Evolutionary conservation across 1,140 invertebrate genomes (phyloP).

Genomic region (Drosophila sturtevanti): DNA sequence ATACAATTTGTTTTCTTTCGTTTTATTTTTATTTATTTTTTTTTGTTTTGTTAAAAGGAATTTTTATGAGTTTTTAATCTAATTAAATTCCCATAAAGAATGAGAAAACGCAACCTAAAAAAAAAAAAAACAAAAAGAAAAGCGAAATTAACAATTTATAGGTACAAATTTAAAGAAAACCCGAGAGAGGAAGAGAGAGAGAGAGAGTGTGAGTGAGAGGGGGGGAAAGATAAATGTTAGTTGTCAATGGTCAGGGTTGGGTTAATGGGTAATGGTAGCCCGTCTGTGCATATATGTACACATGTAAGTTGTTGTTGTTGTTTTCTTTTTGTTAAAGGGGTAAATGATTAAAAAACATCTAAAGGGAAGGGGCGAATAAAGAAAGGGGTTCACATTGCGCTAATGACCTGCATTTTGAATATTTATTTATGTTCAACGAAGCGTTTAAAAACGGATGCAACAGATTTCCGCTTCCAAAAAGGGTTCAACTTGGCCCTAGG

Average conservation of each 20-base stretch:
- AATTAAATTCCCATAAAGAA: constrained; percentile 67
- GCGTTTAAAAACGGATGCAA: constrained; percentile 10
- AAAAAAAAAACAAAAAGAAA: constrained; percentile 35
- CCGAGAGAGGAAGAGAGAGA: constrained; percentile 4
- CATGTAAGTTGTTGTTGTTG: not conserved
- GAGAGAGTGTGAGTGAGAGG: not conserved
- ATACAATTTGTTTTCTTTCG: constrained; percentile 24
- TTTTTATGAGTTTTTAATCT: constrained; percentile 74
- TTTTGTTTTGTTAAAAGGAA: constrained; percentile 1
- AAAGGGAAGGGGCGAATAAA: not conserved
- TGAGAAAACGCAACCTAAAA: constrained; percentile 14
- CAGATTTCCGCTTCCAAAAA: not conserved
- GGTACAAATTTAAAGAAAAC: constrained; percentile 43
- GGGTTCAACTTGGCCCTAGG: not conserved
- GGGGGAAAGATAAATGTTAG: not conserved
- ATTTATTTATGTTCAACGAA: constrained; percentile 28
- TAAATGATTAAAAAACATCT: not conserved
- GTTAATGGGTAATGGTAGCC: not conserved
- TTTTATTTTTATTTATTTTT: not conserved
- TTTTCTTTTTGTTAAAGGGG: not conserved
- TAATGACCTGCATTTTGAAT: constrained; percentile 74
- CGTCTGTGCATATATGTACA: not conserved
- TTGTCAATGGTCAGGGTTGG: not conserved
- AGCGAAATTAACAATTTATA: constrained; percentile 47
- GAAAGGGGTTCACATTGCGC: constrained; percentile 39